Conservation (phyloP, 1,140 invertebrate species). For the Cyclina sinensis region DNA sequence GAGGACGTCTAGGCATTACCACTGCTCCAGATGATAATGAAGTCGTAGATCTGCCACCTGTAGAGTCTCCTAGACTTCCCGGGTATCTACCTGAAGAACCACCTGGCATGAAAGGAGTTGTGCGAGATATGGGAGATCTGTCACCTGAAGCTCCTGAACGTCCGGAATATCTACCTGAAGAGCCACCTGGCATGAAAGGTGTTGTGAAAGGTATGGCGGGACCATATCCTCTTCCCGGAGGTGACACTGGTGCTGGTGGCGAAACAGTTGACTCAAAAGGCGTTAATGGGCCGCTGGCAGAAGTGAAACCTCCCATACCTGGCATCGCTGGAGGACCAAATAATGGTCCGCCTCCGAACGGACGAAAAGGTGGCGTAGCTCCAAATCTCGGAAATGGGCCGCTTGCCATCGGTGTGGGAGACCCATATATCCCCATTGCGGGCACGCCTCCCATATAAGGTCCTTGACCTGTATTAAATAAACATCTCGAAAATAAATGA, state of each 20-base stretch:
- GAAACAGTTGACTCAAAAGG: not conserved
- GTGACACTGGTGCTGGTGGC: not conserved
- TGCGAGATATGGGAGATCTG: no score
- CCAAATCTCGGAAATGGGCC: no score
- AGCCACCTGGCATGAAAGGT: no score
- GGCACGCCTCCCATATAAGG: not conserved
- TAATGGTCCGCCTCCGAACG: not conserved
- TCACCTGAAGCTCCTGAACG: no score
- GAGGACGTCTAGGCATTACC: not conserved
- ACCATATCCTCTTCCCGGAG: not conserved
- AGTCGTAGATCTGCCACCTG: not conserved
- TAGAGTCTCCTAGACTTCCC: not conserved
- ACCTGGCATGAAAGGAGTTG: no score
- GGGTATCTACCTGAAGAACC: no score
- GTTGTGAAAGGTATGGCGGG: no score
- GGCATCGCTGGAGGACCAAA: not conserved
- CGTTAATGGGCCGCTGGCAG: not conserved
- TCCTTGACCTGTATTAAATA: not conserved
- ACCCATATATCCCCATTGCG: not conserved
- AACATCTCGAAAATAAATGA: not conserved
- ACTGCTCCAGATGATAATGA: not conserved
- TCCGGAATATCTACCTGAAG: no score
- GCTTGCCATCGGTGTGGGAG: no score
- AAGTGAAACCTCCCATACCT: not conserved
- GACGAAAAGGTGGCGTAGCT: not conserved